phyloP scores from a whole-genome alignment of 2,113 vertebrate genomes.

The Conger conger region DNA sequence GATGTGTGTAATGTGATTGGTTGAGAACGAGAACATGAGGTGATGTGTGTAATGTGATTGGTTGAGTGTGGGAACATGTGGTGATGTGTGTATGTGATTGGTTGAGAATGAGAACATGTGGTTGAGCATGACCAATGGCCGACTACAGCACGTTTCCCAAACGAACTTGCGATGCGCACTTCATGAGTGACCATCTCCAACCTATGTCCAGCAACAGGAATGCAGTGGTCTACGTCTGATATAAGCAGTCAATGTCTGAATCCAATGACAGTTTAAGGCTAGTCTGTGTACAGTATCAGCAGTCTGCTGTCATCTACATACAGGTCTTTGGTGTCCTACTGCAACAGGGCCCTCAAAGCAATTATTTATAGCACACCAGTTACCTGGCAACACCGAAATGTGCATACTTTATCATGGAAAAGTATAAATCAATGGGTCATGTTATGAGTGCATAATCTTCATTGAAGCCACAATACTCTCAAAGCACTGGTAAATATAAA shows the following conservation, averaged over 20 bases:
- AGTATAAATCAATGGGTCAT: not conserved
- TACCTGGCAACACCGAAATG: not conserved
- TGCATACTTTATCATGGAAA: not conserved
- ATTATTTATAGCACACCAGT: not conserved
- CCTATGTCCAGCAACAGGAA: not conserved
- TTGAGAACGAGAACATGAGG: too few species aligned
- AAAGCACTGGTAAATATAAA: not conserved
- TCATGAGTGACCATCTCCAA: too few species aligned
- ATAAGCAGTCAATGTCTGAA: not conserved
- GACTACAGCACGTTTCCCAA: too few species aligned
- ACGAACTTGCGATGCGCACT: too few species aligned
- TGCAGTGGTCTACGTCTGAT: not conserved
- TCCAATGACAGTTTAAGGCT: not conserved
- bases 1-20: too few species aligned
- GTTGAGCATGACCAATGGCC: too few species aligned
- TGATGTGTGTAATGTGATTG: too few species aligned
- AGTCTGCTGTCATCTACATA: not conserved
- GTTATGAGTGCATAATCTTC: not conserved
- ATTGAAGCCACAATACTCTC: not conserved
- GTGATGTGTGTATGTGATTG: too few species aligned
- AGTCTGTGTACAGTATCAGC: not conserved
- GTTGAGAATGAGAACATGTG: too few species aligned
- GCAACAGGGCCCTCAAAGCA: not conserved
- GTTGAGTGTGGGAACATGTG: too few species aligned
- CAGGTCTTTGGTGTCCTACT: not conserved